Conservation (phyloP, 2,113 vertebrate genomes). For the Psittacara wagleri region DNA sequence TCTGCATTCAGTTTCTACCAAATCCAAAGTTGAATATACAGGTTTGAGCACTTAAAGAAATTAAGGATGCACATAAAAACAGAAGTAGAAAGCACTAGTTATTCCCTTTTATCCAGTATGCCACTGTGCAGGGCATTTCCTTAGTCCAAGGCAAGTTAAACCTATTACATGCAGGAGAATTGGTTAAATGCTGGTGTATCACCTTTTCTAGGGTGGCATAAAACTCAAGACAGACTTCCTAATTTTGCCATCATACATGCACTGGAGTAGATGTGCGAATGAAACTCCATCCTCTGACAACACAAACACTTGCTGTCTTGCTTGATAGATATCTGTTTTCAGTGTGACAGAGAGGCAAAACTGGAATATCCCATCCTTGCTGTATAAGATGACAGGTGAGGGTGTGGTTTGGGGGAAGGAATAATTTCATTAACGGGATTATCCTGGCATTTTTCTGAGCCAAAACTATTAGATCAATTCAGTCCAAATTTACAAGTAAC, state of each 20-base stretch:
- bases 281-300: background rate
- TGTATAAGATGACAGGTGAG: background rate
- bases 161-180: background rate
- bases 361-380: background rate
- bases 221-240: background rate
- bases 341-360: background rate
- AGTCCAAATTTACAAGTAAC: background rate
- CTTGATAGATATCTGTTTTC: background rate
- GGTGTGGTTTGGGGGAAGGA: background rate
- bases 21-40: background rate
- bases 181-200: accelerated
- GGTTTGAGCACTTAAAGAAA: background rate
- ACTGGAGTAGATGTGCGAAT: background rate
- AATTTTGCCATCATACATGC: background rate
- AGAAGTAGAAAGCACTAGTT: accelerated
- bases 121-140: background rate
- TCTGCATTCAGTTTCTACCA: background rate
- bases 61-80: background rate
- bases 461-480: background rate
- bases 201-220: background rate
- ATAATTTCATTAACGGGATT: background rate
- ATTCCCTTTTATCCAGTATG: background rate
- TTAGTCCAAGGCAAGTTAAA: background rate
- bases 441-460: background rate
- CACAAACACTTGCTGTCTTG: background rate